Evolutionary conservation across 64 coral and sea anemone genomes (phyloP).

Genomic region (Exaiptasia diaphana): DNA sequence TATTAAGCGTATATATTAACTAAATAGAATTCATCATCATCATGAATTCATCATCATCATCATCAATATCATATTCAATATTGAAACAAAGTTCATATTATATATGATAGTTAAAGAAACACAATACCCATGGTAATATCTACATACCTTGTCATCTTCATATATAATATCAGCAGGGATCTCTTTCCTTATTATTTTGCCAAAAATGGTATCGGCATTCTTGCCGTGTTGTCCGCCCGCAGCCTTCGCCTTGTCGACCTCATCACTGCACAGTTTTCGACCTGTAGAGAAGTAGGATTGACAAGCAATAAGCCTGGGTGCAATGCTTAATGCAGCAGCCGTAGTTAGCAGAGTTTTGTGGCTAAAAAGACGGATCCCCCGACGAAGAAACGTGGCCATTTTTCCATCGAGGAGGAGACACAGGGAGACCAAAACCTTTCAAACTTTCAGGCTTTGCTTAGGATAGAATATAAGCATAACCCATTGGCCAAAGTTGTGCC

Average conservation of each 20-base stretch:
- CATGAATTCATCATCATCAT: no score
- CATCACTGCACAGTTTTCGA: conserved; percentile 44
- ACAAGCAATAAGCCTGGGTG: conserved; percentile 42
- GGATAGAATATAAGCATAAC: no score
- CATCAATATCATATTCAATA: no score
- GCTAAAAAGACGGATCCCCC: not conserved
- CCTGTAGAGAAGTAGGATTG: conserved; percentile 35
- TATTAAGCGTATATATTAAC: no score
- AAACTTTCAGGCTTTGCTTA: no score
- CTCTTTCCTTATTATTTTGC: conserved; percentile 91
- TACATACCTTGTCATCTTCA: conserved; percentile 97
- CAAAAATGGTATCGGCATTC: conserved; percentile 79
- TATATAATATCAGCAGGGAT: conserved; percentile 93
- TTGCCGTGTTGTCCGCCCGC: conserved; percentile 54
- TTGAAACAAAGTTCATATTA: no score
- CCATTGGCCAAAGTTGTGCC: no score
- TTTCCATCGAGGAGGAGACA: not conserved
- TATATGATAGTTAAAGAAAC: no score
- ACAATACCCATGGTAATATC: no score
- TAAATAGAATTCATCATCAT: no score
- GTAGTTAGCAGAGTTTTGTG: conserved; percentile 70
- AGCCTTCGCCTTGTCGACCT: conserved; percentile 72
- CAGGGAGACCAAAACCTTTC: no score
- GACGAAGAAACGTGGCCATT: not conserved
- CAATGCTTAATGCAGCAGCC: conserved; percentile 74